phyloP scores from a whole-genome alignment of 2,113 vertebrate genomes.

The Dasypus novemcinctus region DNA sequence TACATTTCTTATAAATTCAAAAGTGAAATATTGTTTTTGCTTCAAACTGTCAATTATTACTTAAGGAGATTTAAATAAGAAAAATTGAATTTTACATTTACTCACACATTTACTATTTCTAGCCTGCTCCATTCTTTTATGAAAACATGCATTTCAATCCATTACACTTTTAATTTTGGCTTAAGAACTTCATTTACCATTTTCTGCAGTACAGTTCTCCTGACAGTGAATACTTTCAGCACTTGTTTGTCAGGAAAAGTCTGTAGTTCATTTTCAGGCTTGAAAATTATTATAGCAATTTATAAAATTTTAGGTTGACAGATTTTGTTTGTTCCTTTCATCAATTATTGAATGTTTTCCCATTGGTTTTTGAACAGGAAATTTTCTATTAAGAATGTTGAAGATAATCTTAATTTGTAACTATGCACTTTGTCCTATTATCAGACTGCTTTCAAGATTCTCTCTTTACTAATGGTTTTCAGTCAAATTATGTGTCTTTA shows the following conservation, averaged over 20 bases:
- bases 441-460: too few relatives aligned
- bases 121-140: neutral
- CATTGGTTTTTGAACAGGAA: neutral
- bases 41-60: neutral
- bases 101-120: neutral
- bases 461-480: neutral
- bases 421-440: neutral
- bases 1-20: neutral
- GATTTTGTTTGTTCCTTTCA: neutral
- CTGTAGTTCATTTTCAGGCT: neutral
- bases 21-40: neutral
- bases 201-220: neutral
- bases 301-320: too few relatives aligned
- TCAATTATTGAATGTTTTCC: neutral
- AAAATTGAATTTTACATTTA: neutral
- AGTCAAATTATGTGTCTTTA: neutral
- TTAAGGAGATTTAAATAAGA: neutral
- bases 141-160: neutral
- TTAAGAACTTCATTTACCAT: neutral
- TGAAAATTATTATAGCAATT: neutral
- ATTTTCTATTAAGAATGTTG: neutral
- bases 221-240: too few relatives aligned
- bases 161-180: neutral
- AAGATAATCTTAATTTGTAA: neutral
- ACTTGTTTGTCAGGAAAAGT: neutral